A percentile compares a stretch with the other conserved stretches of the same genome.
Evolutionary conservation across 1,140 invertebrate genomes (phyloP).

Genomic region (Drosophila bocqueti): DNA sequence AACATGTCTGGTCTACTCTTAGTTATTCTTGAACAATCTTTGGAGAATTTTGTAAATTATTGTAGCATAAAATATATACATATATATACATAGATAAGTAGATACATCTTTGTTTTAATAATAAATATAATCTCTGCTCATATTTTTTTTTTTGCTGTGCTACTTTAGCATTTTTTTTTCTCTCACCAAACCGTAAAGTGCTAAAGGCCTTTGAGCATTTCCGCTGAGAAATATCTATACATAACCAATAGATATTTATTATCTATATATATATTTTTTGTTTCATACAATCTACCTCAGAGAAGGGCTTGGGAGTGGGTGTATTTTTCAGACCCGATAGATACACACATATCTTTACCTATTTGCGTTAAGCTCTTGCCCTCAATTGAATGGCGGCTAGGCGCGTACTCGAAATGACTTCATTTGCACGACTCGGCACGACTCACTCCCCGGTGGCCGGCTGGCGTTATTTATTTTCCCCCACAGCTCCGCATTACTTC

Average conservation of each 20-base stretch:
- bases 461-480: conserved; percentile 25
- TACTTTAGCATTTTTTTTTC: not conserved
- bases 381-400: conserved; percentile 56
- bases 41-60: too few species aligned
- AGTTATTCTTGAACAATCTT: too few species aligned
- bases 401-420: conserved; percentile 70
- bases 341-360: conserved; percentile 2
- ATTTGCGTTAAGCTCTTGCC: conserved; percentile 42
- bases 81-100: not conserved
- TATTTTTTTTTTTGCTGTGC: not conserved
- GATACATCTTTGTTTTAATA: not conserved
- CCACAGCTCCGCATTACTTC: conserved; percentile 1
- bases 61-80: not conserved
- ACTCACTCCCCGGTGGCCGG: not conserved
- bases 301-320: not conserved
- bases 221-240: conserved; percentile 26
- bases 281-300: conserved; percentile 17
- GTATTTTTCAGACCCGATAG: not conserved
- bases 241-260: too few species aligned
- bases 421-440: conserved; percentile 69
- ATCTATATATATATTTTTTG: not conserved
- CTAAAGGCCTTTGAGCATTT: conserved; percentile 47
- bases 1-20: too few species aligned
- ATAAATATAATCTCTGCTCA: too few species aligned
- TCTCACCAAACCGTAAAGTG: conserved; percentile 50